A percentile compares a stretch with the other conserved stretches of the same genome.
Conservation (phyloP, 1,140 invertebrate species). For the Drosophila kohkoa region DNA sequence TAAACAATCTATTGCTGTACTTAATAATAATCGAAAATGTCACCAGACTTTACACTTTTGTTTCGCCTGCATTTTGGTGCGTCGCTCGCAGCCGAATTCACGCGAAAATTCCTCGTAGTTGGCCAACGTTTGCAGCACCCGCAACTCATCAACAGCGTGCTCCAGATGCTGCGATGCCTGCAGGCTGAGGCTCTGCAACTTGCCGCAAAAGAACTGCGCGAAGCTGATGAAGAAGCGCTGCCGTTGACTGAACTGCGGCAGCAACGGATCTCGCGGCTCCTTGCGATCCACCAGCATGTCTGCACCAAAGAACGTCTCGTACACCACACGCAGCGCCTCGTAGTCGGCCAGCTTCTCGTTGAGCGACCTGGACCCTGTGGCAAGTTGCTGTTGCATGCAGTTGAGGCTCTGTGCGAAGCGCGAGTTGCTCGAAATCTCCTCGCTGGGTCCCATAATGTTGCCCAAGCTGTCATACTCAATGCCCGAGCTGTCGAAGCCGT, state of each 20-base stretch:
- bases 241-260: slow-evolving; percentile 88
- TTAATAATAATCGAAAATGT: not conserved
- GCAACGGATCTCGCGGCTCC: slow-evolving; percentile 54
- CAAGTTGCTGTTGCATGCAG: slow-evolving; percentile 77
- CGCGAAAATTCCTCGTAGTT: slow-evolving; percentile 93
- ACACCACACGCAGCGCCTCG: slow-evolving; percentile 71
- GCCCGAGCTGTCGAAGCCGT: slow-evolving; percentile 74
- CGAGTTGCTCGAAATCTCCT: slow-evolving; percentile 70
- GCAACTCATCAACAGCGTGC: slow-evolving; percentile 92
- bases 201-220: slow-evolving; percentile 95
- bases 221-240: slow-evolving; percentile 94
- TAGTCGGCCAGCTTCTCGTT: slow-evolving; percentile 79
- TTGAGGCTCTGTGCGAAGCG: slow-evolving; percentile 62
- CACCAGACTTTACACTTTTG: slow-evolving; percentile 95
- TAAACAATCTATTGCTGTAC: too few relatives aligned
- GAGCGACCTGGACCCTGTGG: slow-evolving; percentile 68
- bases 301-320: slow-evolving; percentile 65
- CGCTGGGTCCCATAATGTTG: slow-evolving; percentile 77
- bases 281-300: slow-evolving; percentile 35
- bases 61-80: slow-evolving; percentile 92
- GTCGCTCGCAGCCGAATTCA: slow-evolving; percentile 89
- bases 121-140: slow-evolving; percentile 92
- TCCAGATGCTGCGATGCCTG: slow-evolving; percentile 89
- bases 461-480: slow-evolving; percentile 73
- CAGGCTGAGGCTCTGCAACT: slow-evolving; percentile 91